A percentile compares a stretch with the other conserved stretches of the same genome.
These are phyloP conservation scores for Caenorhabditis sp. DNA, from an alignment of 2,888 invertebrate species.

Conservation along the genomic window DNA sequence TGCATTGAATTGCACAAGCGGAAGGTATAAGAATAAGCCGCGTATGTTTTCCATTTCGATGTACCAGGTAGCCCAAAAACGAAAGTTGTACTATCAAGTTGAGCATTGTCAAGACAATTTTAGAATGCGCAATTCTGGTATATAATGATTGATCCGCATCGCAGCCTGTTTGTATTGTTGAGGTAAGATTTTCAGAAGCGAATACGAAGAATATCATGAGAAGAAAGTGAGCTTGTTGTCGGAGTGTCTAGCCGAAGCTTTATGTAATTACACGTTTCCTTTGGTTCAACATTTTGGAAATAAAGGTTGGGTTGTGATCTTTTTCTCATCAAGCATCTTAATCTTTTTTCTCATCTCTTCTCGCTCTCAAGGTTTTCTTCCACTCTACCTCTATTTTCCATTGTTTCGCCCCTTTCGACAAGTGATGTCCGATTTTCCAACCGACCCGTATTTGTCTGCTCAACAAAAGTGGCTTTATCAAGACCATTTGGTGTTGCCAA, in stretches of 20 bases:
- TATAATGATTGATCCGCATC: too few species aligned
- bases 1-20: conserved; percentile 8
- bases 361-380: too few species aligned
- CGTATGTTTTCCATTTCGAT: neutral
- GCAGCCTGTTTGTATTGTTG: too few species aligned
- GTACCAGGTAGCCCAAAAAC: neutral
- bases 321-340: too few species aligned
- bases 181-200: neutral
- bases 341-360: too few species aligned
- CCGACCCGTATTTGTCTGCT: conserved; percentile 40
- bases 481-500: conserved; percentile 43
- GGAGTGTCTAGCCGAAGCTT: too few species aligned
- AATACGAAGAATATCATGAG: conserved; percentile 1
- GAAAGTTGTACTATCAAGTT: neutral
- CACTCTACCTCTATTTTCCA: too few species aligned
- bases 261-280: too few species aligned
- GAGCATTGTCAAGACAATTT: neutral
- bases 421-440: conserved; percentile 49
- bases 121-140: too few species aligned
- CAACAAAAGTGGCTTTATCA: conserved; percentile 54
- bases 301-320: too few species aligned
- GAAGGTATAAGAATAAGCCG: neutral
- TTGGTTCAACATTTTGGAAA: too few species aligned
- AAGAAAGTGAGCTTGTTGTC: neutral
- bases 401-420: too few species aligned